These are phyloP conservation scores for Pseudorhiza aurosa DNA, from an alignment of 30 jellyfish, hydroid and myxozoan genomes.

Conservation along the genomic window DNA sequence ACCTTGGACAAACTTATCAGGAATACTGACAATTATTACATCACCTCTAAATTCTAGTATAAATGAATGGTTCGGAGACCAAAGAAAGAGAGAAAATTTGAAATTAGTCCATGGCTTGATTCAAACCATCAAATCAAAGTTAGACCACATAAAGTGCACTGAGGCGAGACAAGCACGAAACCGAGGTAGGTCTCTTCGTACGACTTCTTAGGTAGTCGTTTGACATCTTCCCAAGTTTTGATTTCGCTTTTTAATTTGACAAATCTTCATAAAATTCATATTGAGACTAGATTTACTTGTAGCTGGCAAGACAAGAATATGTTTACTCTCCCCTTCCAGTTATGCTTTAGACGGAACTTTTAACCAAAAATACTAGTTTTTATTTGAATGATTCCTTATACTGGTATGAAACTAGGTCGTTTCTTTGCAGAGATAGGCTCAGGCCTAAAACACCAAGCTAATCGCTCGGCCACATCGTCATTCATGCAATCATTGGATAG, in stretches of 20 bases:
- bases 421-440: background rate
- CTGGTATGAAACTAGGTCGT: too few species aligned
- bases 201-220: too few species aligned
- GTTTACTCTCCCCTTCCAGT: too few species aligned
- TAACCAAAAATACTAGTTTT: too few species aligned
- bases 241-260: too few species aligned
- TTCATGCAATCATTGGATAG: slow-evolving; percentile 35
- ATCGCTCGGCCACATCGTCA: background rate
- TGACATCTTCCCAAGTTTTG: too few species aligned
- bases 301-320: too few species aligned
- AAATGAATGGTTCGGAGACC: background rate
- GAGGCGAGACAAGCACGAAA: background rate
- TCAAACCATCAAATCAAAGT: background rate
- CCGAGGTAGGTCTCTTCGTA: background rate
- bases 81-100: background rate
- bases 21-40: slow-evolving; percentile 20
- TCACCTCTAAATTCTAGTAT: background rate
- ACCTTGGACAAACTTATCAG: slow-evolving; percentile 38
- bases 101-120: slow-evolving; percentile 5
- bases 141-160: background rate
- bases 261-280: too few species aligned
- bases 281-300: too few species aligned
- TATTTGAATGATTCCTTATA: too few species aligned
- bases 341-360: too few species aligned
- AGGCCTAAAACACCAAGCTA: background rate